These are phyloP conservation scores for Eupithecia insigniata DNA, from an alignment of 2,888 invertebrate genomes.

Conservation along the genomic window DNA sequence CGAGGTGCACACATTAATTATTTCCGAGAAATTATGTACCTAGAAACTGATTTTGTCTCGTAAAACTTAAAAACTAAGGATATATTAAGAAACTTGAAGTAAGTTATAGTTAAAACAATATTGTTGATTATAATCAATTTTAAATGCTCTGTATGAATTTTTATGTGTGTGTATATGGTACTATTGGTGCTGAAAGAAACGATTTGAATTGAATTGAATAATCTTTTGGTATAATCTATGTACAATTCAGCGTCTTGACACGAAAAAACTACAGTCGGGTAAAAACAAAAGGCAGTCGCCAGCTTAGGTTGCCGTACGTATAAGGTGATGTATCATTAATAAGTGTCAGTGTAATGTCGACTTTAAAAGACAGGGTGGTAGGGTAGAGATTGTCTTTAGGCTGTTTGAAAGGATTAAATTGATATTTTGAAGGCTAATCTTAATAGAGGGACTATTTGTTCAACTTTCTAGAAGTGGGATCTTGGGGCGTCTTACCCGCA, in stretches of 20 bases:
- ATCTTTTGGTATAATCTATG: too few relatives aligned
- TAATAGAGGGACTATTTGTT: constrained; percentile 36
- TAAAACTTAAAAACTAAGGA: neutral
- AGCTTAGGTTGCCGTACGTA: neutral
- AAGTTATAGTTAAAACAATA: too few relatives aligned
- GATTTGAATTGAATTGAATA: too few relatives aligned
- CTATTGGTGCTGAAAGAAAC: too few relatives aligned
- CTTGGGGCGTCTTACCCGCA: neutral
- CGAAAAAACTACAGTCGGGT: neutral
- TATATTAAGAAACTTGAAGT: neutral
- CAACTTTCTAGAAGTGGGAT: constrained; percentile 25
- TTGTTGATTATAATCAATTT: too few relatives aligned
- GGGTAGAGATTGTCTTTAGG: constrained; percentile 13
- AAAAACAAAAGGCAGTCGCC: neutral
- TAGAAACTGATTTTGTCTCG: neutral
- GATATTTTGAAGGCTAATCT: constrained; percentile 30
- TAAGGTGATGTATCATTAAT: constrained; percentile 48
- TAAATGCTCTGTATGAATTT: too few relatives aligned
- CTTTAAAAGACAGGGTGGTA: constrained; percentile 23
- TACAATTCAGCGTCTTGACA: neutral
- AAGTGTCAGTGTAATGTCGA: constrained; percentile 32
- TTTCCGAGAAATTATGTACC: neutral
- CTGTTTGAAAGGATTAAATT: constrained; percentile 28
- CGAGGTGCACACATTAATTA: neutral
- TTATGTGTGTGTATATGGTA: too few relatives aligned